These are phyloP conservation scores for Syngnathoides biaculeatus DNA, from an alignment of 2,113 vertebrate species.

Conservation along the genomic window DNA sequence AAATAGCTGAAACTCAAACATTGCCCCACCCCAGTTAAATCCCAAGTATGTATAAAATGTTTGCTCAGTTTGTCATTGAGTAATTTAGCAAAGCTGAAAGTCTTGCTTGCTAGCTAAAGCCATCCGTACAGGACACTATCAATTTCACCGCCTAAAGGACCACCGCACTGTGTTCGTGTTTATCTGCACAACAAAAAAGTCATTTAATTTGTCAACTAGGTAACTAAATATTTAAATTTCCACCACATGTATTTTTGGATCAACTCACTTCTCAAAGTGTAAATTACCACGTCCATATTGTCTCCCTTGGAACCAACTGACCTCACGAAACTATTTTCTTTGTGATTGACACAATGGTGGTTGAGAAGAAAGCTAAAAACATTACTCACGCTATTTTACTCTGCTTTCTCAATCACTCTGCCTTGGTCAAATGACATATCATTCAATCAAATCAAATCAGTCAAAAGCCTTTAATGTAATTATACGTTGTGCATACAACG, in stretches of 20 bases:
- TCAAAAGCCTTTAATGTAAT: too few species aligned
- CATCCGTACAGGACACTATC: background rate
- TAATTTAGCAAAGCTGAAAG: too few species aligned
- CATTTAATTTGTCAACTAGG: too few species aligned
- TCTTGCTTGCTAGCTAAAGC: background rate
- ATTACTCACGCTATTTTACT: background rate
- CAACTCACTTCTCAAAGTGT: background rate
- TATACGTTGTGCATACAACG: too few species aligned
- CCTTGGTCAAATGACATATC: background rate
- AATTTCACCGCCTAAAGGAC: background rate
- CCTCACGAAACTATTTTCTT: background rate
- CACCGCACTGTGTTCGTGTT: background rate
- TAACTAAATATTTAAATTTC: too few species aligned
- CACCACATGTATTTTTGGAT: background rate
- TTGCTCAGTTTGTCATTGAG: too few species aligned
- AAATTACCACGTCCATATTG: background rate
- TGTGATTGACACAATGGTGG: background rate
- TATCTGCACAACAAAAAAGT: background rate
- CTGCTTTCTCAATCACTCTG: background rate
- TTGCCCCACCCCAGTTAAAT: too few species aligned
- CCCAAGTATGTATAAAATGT: too few species aligned
- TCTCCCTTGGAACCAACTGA: background rate
- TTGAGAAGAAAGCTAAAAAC: background rate
- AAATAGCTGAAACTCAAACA: too few species aligned
- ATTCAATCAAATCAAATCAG: too few species aligned